Evolutionary conservation across 2,113 vertebrate genomes (phyloP).

Genomic region (Scomber japonicus): DNA sequence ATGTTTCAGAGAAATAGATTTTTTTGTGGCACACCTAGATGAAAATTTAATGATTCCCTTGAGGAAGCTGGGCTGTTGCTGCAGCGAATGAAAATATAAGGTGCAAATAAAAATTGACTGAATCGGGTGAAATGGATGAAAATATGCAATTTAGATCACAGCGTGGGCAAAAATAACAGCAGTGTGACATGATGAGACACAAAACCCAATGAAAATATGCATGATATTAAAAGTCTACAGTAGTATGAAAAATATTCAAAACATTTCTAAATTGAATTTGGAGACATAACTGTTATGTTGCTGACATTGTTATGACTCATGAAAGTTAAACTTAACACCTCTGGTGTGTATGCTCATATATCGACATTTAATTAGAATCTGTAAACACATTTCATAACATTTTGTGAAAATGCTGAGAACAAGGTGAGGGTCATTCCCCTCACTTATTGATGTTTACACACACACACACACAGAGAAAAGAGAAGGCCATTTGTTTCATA

Average conservation of each 20-base stretch:
- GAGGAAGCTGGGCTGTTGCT: constrained; percentile 6
- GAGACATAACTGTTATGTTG: background rate
- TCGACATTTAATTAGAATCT: too few species aligned
- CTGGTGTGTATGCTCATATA: too few species aligned
- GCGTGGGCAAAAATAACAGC: background rate
- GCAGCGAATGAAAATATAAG: constrained; percentile 19
- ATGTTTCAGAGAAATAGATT: background rate
- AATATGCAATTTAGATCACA: constrained; percentile 22
- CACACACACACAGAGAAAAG: background rate
- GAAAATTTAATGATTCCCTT: constrained; percentile 36
- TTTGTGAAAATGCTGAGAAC: too few species aligned
- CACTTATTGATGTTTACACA: background rate
- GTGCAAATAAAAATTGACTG: constrained; percentile 2
- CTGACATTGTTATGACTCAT: too few species aligned
- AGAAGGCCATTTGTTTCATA: background rate
- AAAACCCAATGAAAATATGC: background rate
- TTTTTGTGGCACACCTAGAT: constrained; percentile 7
- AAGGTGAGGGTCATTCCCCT: background rate
- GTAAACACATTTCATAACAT: too few species aligned
- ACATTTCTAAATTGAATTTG: background rate
- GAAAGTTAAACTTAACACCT: too few species aligned
- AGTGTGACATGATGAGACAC: background rate
- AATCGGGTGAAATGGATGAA: background rate
- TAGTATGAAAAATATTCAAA: background rate
- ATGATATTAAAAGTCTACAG: background rate